These are phyloP conservation scores for Loris lydekkerianus DNA, from an alignment of 2,797 vertebrate species.

Conservation along the genomic window DNA sequence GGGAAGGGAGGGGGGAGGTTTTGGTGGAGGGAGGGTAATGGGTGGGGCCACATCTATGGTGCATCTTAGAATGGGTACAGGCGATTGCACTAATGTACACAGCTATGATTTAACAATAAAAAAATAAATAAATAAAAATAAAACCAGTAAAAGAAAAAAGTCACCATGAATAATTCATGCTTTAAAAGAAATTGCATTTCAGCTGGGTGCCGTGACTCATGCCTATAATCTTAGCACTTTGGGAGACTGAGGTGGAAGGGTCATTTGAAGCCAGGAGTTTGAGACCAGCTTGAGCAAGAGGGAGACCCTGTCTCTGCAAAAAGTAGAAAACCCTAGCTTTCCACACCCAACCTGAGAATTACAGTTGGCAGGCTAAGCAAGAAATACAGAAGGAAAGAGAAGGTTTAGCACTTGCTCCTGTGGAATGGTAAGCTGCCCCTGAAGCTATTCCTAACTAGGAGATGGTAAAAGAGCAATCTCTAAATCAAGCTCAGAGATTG, in stretches of 20 bases:
- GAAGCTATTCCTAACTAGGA: neutral
- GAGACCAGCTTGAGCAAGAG: neutral
- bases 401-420: neutral
- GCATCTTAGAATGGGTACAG: no score
- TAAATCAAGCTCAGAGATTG: conserved; percentile 18
- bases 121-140: no score
- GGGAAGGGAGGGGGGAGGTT: no score
- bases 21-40: no score
- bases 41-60: no score
- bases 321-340: neutral
- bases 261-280: neutral
- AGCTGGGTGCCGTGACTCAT: neutral
- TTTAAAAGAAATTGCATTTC: neutral
- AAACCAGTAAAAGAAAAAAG: neutral
- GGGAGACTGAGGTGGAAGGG: neutral
- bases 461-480: neutral
- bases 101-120: no score
- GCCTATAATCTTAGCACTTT: neutral
- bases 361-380: neutral
- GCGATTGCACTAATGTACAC: no score
- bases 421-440: neutral
- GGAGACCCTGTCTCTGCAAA: no score
- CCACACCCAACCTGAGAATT: neutral
- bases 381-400: neutral
- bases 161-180: neutral